Evolutionary conservation across 2,797 vertebrate species (phyloP).

Genomic region (Rhinichthys osculus): DNA sequence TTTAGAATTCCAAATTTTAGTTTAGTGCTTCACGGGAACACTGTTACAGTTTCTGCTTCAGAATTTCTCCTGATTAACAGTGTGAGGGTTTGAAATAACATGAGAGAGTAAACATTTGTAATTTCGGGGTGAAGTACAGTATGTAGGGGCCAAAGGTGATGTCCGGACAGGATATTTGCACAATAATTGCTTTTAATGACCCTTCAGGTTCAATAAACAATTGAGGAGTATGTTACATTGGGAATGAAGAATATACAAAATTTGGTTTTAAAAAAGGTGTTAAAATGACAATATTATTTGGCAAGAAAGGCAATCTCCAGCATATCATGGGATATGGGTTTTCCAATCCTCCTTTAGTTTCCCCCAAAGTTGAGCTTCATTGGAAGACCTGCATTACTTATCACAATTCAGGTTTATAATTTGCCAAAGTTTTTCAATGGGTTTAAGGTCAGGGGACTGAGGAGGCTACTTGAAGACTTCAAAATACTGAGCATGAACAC

Average conservation of each 20-base stretch:
- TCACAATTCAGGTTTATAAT: not conserved
- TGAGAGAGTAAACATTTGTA: not conserved
- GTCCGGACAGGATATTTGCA: not conserved
- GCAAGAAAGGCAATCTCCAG: not conserved
- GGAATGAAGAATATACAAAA: not conserved
- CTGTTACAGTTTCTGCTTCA: no score
- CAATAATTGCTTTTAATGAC: not conserved
- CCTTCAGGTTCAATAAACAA: not conserved
- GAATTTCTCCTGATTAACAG: not conserved
- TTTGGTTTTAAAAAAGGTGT: not conserved
- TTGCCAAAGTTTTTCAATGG: not conserved
- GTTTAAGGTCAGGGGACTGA: no score
- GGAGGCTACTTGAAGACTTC: no score
- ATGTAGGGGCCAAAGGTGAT: not conserved
- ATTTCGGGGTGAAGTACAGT: not conserved
- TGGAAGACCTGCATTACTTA: not conserved
- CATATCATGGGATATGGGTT: not conserved
- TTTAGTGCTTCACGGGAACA: not conserved
- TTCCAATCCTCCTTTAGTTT: not conserved
- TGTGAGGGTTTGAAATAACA: not conserved
- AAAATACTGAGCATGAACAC: no score
- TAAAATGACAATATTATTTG: not conserved
- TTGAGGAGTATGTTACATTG: not conserved
- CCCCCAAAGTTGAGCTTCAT: not conserved
- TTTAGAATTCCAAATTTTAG: not conserved